Evolutionary conservation across 2,113 vertebrate species (phyloP).

Genomic region (Colossoma macropomum): DNA sequence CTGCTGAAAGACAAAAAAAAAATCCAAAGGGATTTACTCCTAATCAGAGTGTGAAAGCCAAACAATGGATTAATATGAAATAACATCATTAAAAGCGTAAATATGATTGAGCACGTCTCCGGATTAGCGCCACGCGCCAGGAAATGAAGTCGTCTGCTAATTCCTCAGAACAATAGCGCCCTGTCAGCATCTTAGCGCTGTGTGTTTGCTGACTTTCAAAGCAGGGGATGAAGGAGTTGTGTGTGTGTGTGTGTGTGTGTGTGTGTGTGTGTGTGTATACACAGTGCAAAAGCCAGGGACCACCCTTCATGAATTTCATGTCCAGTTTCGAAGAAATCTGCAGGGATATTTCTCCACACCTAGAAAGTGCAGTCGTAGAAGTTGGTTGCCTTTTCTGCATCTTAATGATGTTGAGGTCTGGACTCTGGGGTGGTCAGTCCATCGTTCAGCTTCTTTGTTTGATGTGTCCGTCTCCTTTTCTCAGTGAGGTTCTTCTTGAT

Average conservation of each 20-base stretch:
- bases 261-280: no score
- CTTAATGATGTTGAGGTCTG: no score
- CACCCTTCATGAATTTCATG: no score
- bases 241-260: neutral
- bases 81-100: constrained; percentile 7
- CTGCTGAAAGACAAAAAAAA: constrained; percentile 10
- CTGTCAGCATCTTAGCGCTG: neutral
- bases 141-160: constrained; percentile 19
- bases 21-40: neutral
- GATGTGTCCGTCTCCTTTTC: no score
- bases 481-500: no score
- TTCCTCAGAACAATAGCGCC: constrained; percentile 10
- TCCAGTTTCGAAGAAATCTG: no score
- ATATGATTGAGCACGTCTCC: constrained; percentile 14
- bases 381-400: no score
- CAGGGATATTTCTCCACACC: no score
- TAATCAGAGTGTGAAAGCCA: constrained; percentile 27
- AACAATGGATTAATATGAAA: constrained; percentile 25
- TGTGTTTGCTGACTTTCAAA: constrained; percentile 16
- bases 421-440: no score
- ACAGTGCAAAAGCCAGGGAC: no score
- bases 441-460: no score
- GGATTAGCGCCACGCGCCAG: constrained; percentile 16
- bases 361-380: no score
- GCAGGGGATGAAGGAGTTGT: constrained; percentile 31